Evolutionary conservation across 2,888 invertebrate species (phyloP).

Genomic region (Fissipunctia ypsillon): DNA sequence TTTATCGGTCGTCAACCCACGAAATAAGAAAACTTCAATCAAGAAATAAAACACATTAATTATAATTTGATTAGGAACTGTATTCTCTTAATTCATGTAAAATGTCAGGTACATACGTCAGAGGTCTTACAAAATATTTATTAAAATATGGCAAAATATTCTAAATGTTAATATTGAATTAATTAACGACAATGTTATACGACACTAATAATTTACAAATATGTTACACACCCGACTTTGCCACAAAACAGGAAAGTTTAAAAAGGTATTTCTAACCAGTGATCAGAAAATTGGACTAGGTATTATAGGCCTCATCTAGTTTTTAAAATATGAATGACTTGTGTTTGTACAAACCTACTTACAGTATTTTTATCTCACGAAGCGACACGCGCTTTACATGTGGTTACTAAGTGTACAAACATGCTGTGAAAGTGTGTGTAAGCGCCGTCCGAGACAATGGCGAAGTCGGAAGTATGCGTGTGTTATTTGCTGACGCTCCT

Average conservation of each 20-base stretch:
- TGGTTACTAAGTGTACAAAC: too few species aligned
- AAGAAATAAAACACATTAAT: slow-evolving; percentile 34
- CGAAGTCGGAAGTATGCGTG: too few species aligned
- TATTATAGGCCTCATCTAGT: not conserved
- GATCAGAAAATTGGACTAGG: not conserved
- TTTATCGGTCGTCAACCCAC: not conserved
- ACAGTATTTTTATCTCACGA: too few species aligned
- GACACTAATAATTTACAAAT: not conserved
- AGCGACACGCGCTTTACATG: too few species aligned
- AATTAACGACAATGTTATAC: not conserved
- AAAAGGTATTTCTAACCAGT: not conserved
- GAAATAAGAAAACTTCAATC: not conserved
- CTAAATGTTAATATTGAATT: not conserved
- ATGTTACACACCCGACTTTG: not conserved
- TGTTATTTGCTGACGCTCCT: too few species aligned
- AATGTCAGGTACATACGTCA: slow-evolving; percentile 13
- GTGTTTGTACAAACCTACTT: not conserved
- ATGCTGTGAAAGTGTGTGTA: too few species aligned
- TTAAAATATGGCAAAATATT: not conserved
- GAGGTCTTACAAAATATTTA: not conserved
- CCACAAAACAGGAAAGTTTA: not conserved
- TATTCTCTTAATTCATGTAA: slow-evolving; percentile 24
- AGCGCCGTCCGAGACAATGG: too few species aligned
- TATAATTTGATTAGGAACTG: not conserved
- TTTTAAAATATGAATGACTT: not conserved